phyloP scores from a whole-genome alignment of 2,113 vertebrate genomes.

The Himantopus leucocephalus region DNA sequence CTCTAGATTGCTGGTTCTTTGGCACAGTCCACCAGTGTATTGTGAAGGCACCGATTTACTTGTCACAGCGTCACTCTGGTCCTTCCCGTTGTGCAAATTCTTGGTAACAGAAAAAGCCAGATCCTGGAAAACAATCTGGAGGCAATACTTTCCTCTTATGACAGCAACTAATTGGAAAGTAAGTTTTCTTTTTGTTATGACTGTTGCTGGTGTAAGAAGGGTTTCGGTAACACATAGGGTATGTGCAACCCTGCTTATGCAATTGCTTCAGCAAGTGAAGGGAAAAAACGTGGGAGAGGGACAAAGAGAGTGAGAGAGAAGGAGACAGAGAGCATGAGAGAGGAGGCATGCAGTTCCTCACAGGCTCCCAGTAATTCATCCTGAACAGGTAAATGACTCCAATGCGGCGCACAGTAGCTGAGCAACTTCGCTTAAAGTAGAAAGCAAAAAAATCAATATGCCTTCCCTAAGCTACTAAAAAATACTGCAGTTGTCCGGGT shows the following conservation, averaged over 20 bases:
- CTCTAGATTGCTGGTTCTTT: background rate
- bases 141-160: background rate
- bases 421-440: background rate
- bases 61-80: background rate
- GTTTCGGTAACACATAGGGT: background rate
- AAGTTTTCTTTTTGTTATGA: background rate
- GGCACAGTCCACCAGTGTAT: background rate
- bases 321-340: background rate
- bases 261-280: background rate
- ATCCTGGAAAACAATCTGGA: background rate
- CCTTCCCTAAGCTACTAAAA: slow-evolving; percentile 10
- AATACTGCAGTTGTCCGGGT: background rate
- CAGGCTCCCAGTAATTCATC: background rate
- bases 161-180: background rate
- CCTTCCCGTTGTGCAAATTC: background rate
- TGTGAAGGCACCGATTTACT: background rate
- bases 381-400: slow-evolving; percentile 1
- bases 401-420: background rate
- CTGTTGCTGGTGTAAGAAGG: background rate
- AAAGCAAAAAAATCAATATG: slow-evolving; percentile 25
- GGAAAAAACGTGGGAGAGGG: background rate
- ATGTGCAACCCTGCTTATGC: background rate
- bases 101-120: background rate
- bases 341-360: background rate
- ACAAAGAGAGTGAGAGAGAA: background rate